These are phyloP conservation scores for Drosophila quadrilineata DNA, from an alignment of 1,140 invertebrate species.

Conservation along the genomic window DNA sequence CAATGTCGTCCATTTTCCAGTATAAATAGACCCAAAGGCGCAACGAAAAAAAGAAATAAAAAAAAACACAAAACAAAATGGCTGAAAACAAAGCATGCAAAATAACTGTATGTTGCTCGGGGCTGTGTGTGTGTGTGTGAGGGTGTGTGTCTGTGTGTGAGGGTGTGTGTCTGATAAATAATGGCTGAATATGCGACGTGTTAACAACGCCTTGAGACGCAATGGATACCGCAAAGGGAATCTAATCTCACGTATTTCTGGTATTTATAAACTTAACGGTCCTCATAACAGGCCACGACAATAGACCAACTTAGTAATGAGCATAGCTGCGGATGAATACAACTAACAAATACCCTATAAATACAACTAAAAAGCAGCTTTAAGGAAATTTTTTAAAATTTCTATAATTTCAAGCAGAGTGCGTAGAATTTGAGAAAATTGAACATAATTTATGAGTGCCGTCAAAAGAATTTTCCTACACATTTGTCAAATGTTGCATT, in stretches of 20 bases:
- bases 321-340: background rate
- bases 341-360: constrained; percentile 7
- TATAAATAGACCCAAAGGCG: constrained; percentile 48
- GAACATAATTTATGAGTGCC: too few species aligned
- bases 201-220: constrained; percentile 61
- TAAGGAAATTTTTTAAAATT: background rate
- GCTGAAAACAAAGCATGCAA: constrained; percentile 57
- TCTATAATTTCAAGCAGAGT: too few species aligned
- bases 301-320: constrained; percentile 18
- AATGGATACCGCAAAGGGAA: constrained; percentile 7
- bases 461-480: too few species aligned
- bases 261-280: constrained; percentile 48
- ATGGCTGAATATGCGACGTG: constrained; percentile 66
- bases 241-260: constrained; percentile 24
- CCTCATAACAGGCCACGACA: constrained; percentile 15
- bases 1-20: constrained; percentile 45
- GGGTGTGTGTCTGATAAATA: constrained; percentile 44
- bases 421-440: too few species aligned
- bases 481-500: too few species aligned
- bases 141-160: background rate
- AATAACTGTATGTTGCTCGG: constrained; percentile 23
- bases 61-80: constrained; percentile 5
- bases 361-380: background rate
- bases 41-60: constrained; percentile 20
- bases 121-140: background rate